These are phyloP conservation scores for Strix occidentalis DNA, from an alignment of 2,797 vertebrate species.

Conservation along the genomic window DNA sequence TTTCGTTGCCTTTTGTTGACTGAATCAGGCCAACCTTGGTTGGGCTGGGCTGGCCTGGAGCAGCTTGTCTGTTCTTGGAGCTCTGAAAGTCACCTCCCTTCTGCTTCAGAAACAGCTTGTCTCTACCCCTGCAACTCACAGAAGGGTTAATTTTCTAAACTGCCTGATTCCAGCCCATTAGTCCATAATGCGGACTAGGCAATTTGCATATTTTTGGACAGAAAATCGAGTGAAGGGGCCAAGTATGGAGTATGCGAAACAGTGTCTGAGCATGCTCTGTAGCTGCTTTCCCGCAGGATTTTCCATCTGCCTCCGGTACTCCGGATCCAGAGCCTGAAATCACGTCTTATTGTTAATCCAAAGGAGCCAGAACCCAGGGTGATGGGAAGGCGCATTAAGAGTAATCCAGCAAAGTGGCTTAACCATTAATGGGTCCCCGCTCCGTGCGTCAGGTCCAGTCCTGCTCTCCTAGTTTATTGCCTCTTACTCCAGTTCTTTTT, in stretches of 20 bases:
- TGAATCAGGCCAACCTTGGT: background rate
- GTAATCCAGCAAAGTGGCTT: conserved; percentile 68
- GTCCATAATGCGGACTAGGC: conserved; percentile 68
- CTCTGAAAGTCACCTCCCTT: background rate
- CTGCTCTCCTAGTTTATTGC: conserved; percentile 61
- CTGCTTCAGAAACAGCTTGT: background rate
- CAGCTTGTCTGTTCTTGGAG: background rate
- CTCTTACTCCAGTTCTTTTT: conserved; percentile 61
- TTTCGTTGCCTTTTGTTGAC: conserved; percentile 1
- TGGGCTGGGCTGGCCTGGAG: background rate
- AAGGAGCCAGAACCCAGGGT: conserved; percentile 63
- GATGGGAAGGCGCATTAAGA: conserved; percentile 62
- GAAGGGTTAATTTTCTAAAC: conserved; percentile 65
- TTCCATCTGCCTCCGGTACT: conserved; percentile 61
- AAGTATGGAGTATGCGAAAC: conserved; percentile 63
- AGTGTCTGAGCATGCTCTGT: conserved; percentile 59
- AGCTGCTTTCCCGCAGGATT: conserved; percentile 58
- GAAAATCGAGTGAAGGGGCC: conserved; percentile 51
- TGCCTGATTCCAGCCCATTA: conserved; percentile 59
- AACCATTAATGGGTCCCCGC: conserved; percentile 61
- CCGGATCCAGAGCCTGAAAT: conserved; percentile 65
- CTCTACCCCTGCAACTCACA: background rate
- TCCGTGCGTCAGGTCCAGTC: conserved; percentile 60
- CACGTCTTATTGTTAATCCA: conserved; percentile 65
- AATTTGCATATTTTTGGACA: conserved; percentile 72